Evolutionary conservation across 37 sponge, comb jelly and placozoan genomes (phyloP).

Genomic region (Axinella damicornis): DNA sequence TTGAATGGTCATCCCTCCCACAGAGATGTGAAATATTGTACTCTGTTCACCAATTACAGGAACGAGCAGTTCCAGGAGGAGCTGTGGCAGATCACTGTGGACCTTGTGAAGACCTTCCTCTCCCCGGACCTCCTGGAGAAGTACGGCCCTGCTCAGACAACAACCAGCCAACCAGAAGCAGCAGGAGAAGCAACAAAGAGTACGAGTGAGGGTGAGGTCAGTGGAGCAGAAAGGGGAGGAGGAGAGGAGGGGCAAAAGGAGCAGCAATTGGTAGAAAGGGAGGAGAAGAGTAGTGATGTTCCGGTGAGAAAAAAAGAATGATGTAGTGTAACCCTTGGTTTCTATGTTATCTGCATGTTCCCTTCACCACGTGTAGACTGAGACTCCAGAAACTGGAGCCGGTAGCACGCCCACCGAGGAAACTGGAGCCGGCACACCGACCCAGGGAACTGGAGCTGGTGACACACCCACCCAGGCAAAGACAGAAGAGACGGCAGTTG

Average conservation of each 20-base stretch:
- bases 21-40: too few relatives aligned
- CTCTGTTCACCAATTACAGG: constrained; percentile 26
- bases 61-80: constrained; percentile 69
- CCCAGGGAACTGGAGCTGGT: too few relatives aligned
- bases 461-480: too few relatives aligned
- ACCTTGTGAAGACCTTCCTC: constrained; percentile 47
- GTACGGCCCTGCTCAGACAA: constrained; percentile 29
- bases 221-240: not conserved
- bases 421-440: too few relatives aligned
- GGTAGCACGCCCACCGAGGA: too few relatives aligned
- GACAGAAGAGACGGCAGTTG: too few relatives aligned
- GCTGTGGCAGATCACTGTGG: constrained; percentile 62
- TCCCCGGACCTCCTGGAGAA: constrained; percentile 57
- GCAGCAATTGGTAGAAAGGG: too few relatives aligned
- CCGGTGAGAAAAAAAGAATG: not conserved
- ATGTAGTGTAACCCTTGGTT: too few relatives aligned
- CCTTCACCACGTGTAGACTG: too few relatives aligned
- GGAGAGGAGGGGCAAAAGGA: not conserved
- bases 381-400: too few relatives aligned
- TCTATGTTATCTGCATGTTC: too few relatives aligned
- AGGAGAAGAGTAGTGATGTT: not conserved
- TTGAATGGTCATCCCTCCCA: not conserved
- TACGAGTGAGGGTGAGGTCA: not conserved
- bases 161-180: not conserved
- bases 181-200: not conserved